A percentile compares a stretch with the other conserved stretches of the same genome.
These are phyloP conservation scores for Leguminivora glycinivorella DNA, from an alignment of 1,140 invertebrate genomes.

Conservation along the genomic window DNA sequence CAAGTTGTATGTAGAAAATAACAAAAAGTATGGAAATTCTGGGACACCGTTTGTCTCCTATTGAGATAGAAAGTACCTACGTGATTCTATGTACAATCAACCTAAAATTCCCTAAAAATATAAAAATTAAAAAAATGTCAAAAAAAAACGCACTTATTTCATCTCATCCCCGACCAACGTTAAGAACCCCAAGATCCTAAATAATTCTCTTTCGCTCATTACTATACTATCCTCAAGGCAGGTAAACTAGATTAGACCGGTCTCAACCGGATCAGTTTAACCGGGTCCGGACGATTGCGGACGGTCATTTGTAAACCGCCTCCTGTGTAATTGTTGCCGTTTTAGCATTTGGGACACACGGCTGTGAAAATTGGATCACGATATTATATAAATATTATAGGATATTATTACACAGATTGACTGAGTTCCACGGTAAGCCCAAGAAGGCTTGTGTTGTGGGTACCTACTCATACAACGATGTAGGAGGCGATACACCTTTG, in stretches of 20 bases:
- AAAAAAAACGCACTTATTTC: not conserved
- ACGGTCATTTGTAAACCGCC: constrained; percentile 26
- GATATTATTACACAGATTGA: no score
- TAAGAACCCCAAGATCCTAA: not conserved
- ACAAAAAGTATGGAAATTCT: no score
- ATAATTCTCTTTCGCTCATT: constrained; percentile 10
- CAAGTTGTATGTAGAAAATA: no score
- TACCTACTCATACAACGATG: no score
- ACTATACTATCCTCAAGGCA: not conserved
- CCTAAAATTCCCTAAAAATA: no score
- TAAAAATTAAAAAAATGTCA: no score
- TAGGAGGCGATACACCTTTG: no score
- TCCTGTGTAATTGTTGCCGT: constrained; percentile 27
- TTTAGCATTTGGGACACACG: constrained; percentile 16
- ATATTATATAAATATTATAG: not conserved
- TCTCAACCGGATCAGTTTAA: constrained; percentile 14
- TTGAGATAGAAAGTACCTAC: no score
- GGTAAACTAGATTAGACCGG: constrained; percentile 21
- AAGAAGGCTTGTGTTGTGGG: no score
- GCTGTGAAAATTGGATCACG: not conserved
- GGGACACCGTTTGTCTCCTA: no score
- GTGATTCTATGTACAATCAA: no score
- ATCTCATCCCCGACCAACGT: not conserved
- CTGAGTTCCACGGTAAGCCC: no score
- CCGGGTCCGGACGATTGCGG: not conserved